Evolutionary conservation across 2,888 invertebrate genomes (phyloP), one percentile per base, ranked within the genome.

Genomic region (Meiosimyza platycephala): DNA sequence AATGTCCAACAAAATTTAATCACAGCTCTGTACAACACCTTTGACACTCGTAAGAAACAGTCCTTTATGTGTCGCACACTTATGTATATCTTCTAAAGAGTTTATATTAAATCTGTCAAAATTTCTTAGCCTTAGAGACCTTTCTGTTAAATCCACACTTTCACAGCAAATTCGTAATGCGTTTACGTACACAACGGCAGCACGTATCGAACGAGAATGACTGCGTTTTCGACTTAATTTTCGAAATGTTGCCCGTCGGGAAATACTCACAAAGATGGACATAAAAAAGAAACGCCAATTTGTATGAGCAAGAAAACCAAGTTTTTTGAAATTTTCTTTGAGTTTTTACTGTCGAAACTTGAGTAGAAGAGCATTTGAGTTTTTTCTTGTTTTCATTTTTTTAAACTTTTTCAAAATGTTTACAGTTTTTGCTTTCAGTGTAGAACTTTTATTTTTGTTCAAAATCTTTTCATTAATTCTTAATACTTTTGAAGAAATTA

Each of bases 141-240:
- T 40, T 40, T 40, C 9, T 6, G 6, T 40, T 9, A 40, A 9
- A 40, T 40, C 40, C 40, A 40, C 40, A 40, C 40, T 40, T 40
- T 40, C 9, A 40, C 40, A 7, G 40, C 40, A 9, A 28, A 28
- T 28, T 28, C 28, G 28, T 28, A 28, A 28, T 28, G 28, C 28
- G 28, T 28, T 40, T 40, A 40, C 55, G 50, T 55, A 28, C 52
- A 54, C 70, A 15, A 62, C 62, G 72, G 66, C 67, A 72, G 55
- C 62, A 50, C 57, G 70, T 59, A 40, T 57, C 70, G 72, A 62
- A 59, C 67, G 62, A 62, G 75, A 72, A 70, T 75, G 74, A 66
- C 18, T 59, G 51, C 54, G 75, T 47, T 66, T 52, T 40, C 57
- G 69, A 72, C 64, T 51, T 64, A 28, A 59, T 63, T 73, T 73